phyloP scores from a whole-genome alignment of 2,113 vertebrate species.

The Heptranchias perlo region DNA sequence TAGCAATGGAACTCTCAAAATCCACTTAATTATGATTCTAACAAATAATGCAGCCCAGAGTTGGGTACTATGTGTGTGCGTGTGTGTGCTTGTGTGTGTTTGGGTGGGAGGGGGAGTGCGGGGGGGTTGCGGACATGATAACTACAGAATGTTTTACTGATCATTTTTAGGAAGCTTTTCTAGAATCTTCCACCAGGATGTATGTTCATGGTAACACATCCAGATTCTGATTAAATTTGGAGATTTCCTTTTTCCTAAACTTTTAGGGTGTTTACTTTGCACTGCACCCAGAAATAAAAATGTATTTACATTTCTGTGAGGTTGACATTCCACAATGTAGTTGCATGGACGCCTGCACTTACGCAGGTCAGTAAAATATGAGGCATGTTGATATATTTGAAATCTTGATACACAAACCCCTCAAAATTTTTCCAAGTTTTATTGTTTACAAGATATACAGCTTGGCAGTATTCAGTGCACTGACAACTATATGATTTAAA shows the following conservation, averaged over 20 bases:
- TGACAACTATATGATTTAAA: not conserved
- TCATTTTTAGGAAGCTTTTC: not conserved
- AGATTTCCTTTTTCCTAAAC: not conserved
- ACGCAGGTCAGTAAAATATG: not conserved
- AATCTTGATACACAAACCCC: not conserved
- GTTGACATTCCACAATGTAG: slow-evolving; percentile 11
- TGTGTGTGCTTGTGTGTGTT: not conserved
- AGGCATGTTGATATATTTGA: slow-evolving; percentile 10
- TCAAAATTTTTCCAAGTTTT: slow-evolving; percentile 1
- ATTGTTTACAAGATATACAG: slow-evolving; percentile 3
- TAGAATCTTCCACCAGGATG: too few relatives aligned
- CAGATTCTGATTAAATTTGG: not conserved
- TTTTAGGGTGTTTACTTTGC: not conserved
- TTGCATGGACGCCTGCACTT: not conserved
- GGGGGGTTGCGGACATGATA: not conserved
- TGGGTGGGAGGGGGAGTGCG: not conserved
- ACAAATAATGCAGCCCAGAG: too few relatives aligned
- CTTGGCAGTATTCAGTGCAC: not conserved
- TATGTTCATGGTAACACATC: not conserved
- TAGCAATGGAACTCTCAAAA: not conserved
- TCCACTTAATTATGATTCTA: not conserved
- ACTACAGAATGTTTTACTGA: not conserved
- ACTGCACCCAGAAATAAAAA: not conserved
- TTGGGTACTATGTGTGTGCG: not conserved
- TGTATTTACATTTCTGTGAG: not conserved